Evolutionary conservation across 2,113 vertebrate genomes (phyloP).

Genomic region (Tapirus terrestris): DNA sequence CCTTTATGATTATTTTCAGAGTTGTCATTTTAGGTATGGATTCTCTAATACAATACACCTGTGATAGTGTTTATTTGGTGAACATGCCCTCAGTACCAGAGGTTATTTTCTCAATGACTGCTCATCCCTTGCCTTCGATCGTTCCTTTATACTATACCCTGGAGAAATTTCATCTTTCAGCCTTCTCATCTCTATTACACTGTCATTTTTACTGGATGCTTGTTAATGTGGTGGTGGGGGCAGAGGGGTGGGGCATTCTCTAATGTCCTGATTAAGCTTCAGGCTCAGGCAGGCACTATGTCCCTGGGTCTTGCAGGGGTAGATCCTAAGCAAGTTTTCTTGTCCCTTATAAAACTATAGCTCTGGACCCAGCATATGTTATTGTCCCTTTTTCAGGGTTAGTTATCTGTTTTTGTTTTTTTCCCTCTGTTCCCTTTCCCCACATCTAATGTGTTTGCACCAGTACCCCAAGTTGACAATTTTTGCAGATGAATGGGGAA

Average conservation of each 20-base stretch:
- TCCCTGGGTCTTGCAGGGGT: background rate
- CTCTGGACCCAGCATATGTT: background rate
- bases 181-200: background rate
- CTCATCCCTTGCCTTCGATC: fast-evolving
- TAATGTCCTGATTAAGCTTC: background rate
- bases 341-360: background rate
- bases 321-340: background rate
- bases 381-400: background rate
- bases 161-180: background rate
- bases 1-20: background rate
- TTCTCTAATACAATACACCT: background rate
- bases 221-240: fast-evolving
- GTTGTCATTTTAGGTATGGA: background rate
- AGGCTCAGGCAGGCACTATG: background rate
- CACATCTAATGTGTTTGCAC: background rate
- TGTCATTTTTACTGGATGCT: background rate
- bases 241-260: background rate
- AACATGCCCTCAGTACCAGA: background rate
- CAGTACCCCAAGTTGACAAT: background rate
- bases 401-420: background rate
- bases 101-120: background rate
- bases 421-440: background rate
- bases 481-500: background rate
- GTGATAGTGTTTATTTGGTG: background rate
- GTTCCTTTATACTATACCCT: background rate